Evolutionary conservation across 2,888 invertebrate genomes (phyloP).

Genomic region (Scaptomyza flava): DNA sequence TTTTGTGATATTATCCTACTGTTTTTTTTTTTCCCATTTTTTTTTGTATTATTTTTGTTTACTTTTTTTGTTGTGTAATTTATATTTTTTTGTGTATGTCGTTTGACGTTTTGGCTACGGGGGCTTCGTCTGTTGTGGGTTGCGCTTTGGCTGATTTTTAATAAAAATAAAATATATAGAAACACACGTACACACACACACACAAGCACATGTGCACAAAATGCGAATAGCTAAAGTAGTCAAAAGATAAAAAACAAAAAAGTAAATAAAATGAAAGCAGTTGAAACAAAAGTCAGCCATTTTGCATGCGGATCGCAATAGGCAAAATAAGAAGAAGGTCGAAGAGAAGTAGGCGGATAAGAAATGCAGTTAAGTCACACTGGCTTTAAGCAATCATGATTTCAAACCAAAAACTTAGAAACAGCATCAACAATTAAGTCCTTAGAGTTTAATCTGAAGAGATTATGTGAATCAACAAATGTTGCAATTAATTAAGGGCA

Average conservation of each 20-base stretch:
- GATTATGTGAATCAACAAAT: too few species aligned
- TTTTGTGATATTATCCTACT: constrained; percentile 55
- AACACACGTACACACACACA: constrained; percentile 2
- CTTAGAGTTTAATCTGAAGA: too few species aligned
- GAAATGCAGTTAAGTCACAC: background rate
- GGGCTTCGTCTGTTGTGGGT: constrained; percentile 42
- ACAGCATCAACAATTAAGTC: too few species aligned
- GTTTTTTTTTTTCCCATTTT: background rate
- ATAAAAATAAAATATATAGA: constrained; percentile 60
- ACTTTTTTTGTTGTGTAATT: constrained; percentile 18
- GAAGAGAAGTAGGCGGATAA: background rate
- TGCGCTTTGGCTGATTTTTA: constrained; percentile 62
- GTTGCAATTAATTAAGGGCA: too few species aligned
- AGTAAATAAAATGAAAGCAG: constrained; percentile 10
- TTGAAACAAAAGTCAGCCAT: constrained; percentile 56
- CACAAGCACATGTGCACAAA: constrained; percentile 24
- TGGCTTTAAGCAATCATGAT: constrained; percentile 26
- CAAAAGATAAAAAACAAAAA: constrained; percentile 44
- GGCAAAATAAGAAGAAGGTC: background rate
- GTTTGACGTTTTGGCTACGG: constrained; percentile 58
- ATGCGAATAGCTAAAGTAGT: constrained; percentile 53
- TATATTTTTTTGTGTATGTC: constrained; percentile 42
- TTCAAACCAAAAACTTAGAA: constrained; percentile 3
- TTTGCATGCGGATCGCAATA: constrained; percentile 17
- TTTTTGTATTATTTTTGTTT: constrained; percentile 4